Percentiles rank a stretch among this genome's conserved stretches.
phyloP scores from a whole-genome alignment of 92 coral and sea anemone genomes.

The Epizoanthus fatuus region DNA sequence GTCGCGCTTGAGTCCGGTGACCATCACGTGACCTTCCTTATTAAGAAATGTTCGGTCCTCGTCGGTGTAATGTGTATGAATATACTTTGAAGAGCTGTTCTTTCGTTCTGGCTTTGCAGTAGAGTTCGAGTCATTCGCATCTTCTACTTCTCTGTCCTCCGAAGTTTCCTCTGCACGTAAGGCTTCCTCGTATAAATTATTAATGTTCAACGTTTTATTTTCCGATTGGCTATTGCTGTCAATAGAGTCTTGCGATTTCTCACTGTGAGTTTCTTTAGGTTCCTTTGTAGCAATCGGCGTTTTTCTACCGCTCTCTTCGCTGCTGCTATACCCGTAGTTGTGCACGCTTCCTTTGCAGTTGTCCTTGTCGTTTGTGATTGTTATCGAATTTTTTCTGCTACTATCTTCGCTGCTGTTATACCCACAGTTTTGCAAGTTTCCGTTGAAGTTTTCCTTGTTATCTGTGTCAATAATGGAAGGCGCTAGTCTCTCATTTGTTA shows the following conservation, averaged over 20 bases:
- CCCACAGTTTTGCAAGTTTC: conserved; percentile 17
- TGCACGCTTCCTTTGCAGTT: not conserved
- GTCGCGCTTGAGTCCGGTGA: conserved; percentile 58
- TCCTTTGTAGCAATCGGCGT: not conserved
- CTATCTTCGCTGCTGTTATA: conserved; percentile 17
- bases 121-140: not conserved
- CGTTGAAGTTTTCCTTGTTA: conserved; percentile 82
- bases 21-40: conserved; percentile 33
- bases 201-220: not conserved
- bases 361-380: not conserved
- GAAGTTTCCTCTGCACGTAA: not conserved
- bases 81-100: conserved; percentile 81
- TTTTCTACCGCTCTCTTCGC: conserved; percentile 19
- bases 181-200: not conserved
- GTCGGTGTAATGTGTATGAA: conserved; percentile 52
- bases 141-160: conserved; percentile 15
- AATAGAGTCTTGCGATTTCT: not conserved
- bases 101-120: conserved; percentile 62
- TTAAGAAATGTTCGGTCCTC: conserved; percentile 60
- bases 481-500: conserved; percentile 56
- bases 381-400: not conserved
- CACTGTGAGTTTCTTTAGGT: not conserved
- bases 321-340: conserved; percentile 30
- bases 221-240: conserved; percentile 7
- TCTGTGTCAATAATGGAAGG: conserved; percentile 75